These are phyloP conservation scores for Bombus huntii DNA, from an alignment of 1,140 invertebrate species.

Conservation along the genomic window DNA sequence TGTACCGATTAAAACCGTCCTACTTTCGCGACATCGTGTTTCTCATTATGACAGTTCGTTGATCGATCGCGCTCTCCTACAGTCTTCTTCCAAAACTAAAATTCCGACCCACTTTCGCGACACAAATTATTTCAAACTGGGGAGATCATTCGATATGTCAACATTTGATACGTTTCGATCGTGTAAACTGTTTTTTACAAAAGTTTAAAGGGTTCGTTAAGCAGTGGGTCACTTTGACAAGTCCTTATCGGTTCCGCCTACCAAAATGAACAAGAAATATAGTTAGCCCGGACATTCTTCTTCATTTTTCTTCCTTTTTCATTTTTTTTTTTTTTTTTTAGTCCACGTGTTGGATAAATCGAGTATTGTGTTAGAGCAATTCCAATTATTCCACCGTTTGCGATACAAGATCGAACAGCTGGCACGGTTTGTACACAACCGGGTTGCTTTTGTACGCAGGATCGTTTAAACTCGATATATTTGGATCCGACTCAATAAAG, in stretches of 20 bases:
- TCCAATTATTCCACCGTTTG: constrained; percentile 39
- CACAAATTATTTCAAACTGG: background rate
- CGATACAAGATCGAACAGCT: constrained; percentile 40
- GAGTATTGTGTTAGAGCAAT: constrained; percentile 22
- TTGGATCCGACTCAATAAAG: constrained; percentile 66
- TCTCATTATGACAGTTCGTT: constrained; percentile 54
- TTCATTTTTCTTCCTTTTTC: background rate
- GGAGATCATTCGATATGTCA: too few relatives aligned
- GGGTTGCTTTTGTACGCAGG: constrained; percentile 44
- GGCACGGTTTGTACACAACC: constrained; percentile 20
- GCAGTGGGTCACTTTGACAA: background rate
- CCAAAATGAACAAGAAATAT: background rate
- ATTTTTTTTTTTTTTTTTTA: background rate
- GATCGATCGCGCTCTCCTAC: constrained; percentile 41
- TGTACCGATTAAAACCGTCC: constrained; percentile 62
- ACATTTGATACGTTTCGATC: background rate
- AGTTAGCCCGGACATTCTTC: background rate
- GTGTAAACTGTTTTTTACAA: background rate
- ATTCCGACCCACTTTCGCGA: background rate
- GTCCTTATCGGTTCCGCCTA: background rate
- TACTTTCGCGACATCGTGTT: constrained; percentile 52
- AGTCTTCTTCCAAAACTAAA: background rate
- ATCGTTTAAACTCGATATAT: constrained; percentile 65
- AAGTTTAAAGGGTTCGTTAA: background rate
- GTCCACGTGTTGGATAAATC: background rate